Conservation (phyloP, 2,888 invertebrate genomes). For the Nezara viridula region DNA sequence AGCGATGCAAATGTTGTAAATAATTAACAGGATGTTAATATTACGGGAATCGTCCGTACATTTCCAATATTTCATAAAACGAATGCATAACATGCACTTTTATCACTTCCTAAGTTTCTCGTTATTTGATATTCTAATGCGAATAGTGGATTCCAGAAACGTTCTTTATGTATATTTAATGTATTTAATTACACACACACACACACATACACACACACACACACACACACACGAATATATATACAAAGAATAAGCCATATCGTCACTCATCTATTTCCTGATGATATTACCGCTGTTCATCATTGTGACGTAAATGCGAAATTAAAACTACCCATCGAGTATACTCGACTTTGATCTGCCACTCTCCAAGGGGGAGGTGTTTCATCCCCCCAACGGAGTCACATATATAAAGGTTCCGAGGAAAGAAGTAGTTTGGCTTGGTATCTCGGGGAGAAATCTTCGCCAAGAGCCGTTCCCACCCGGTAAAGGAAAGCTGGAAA, state of each 20-base stretch:
- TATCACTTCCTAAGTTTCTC: too few relatives aligned
- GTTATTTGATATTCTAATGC: too few relatives aligned
- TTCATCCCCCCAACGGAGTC: neutral
- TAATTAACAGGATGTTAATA: neutral
- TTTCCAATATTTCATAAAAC: too few relatives aligned
- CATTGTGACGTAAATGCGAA: neutral
- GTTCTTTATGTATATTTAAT: too few relatives aligned
- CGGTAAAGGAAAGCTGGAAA: neutral
- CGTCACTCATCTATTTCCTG: too few relatives aligned
- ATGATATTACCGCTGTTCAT: too few relatives aligned
- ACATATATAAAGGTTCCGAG: constrained; percentile 21
- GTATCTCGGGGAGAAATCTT: neutral
- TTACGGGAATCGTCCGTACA: neutral
- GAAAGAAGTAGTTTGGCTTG: constrained; percentile 5
- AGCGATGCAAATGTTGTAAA: neutral
- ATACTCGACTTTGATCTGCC: neutral
- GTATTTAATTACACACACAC: too few relatives aligned
- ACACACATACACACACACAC: too few relatives aligned
- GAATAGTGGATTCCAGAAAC: too few relatives aligned
- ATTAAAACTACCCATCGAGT: neutral
- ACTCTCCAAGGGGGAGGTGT: neutral
- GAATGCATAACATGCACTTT: too few relatives aligned
- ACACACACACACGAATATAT: too few relatives aligned
- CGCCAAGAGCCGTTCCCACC: constrained; percentile 5
- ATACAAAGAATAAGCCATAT: too few relatives aligned